Conservation (phyloP, 2,113 vertebrate genomes). For the Capreolus pygargus region DNA sequence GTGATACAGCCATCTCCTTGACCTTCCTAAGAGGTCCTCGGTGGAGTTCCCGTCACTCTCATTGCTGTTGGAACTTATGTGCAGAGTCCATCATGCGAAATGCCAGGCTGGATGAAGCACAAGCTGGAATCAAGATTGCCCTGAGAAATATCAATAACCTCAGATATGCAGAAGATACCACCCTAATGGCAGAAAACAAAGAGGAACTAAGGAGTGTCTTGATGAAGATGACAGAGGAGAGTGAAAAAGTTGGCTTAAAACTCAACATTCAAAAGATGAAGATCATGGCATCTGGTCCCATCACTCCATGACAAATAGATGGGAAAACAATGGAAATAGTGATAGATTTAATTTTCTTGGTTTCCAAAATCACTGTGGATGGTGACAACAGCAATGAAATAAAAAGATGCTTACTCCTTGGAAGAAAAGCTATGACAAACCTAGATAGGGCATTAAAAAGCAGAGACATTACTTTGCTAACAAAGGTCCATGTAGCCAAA, state of each 20-base stretch:
- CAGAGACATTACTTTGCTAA: neutral
- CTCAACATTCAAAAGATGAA: neutral
- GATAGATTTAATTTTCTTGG: neutral
- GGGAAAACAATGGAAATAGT: neutral
- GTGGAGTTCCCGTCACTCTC: neutral
- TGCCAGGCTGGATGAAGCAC: neutral
- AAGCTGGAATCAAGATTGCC: neutral
- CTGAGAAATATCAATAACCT: neutral
- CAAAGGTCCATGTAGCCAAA: neutral
- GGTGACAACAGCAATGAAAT: neutral
- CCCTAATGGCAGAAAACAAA: neutral
- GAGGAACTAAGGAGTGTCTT: neutral
- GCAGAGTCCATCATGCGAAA: neutral
- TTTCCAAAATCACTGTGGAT: neutral
- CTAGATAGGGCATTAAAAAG: neutral
- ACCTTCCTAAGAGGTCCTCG: neutral
- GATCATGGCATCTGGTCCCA: neutral
- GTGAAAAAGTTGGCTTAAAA: neutral
- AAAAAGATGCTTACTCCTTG: neutral
- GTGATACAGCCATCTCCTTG: neutral
- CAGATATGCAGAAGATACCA: neutral
- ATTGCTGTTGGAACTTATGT: neutral
- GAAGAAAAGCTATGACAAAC: neutral
- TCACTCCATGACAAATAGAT: neutral
- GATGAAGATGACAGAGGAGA: neutral